phyloP scores from a whole-genome alignment of 2,797 vertebrate species.

The Muscicapa striata region DNA sequence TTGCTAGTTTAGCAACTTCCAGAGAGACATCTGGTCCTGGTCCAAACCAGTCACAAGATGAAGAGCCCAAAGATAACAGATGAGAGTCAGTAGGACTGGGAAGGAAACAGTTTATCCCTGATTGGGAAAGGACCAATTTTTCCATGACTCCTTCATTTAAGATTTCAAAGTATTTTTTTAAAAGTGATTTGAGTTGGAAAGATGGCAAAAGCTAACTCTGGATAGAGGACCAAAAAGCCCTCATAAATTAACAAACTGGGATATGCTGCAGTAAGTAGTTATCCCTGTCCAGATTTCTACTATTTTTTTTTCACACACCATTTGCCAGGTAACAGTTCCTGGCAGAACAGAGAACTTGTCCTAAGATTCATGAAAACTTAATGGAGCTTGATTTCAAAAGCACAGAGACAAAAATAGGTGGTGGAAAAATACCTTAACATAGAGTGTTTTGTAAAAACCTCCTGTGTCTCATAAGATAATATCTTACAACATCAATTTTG shows the following conservation, averaged over 20 bases:
- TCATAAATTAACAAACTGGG: neutral
- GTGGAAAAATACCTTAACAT: slow-evolving; percentile 25
- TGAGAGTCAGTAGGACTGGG: neutral
- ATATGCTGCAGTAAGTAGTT: neutral
- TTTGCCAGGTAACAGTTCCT: slow-evolving; percentile 44
- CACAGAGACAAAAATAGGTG: slow-evolving; percentile 56
- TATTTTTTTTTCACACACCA: neutral
- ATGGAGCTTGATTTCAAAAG: slow-evolving; percentile 63
- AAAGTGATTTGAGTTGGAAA: neutral
- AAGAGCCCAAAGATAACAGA: neutral
- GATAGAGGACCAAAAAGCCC: neutral
- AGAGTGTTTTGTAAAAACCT: slow-evolving; percentile 29
- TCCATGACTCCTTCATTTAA: neutral
- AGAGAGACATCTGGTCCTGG: neutral
- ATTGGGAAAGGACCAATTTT: neutral
- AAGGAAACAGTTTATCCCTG: neutral
- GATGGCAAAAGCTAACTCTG: neutral
- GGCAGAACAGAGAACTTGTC: slow-evolving; percentile 46
- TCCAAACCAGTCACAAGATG: neutral
- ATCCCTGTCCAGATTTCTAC: slow-evolving; percentile 7
- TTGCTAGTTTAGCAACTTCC: neutral
- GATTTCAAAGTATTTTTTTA: neutral
- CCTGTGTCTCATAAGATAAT: neutral
- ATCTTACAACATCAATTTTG: slow-evolving; percentile 14
- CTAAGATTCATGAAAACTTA: slow-evolving; percentile 64